Percentiles rank a stretch among this genome's conserved stretches.
These are phyloP conservation scores for Yoshiicerus persimilis DNA, from an alignment of 1,140 invertebrate species.

Conservation along the genomic window DNA sequence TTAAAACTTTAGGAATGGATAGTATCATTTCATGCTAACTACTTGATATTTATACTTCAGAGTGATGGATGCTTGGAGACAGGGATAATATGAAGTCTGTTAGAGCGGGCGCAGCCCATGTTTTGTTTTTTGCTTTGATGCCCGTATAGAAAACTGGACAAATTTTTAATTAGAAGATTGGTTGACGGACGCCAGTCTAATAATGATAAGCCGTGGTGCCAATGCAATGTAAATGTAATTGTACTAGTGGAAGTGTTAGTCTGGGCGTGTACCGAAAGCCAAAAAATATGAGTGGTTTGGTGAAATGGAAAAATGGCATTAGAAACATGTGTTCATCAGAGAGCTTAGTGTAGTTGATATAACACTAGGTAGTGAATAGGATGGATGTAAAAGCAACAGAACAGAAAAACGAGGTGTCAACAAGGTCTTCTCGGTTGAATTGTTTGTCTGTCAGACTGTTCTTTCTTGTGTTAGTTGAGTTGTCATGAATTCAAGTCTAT, in stretches of 20 bases:
- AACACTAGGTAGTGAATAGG: neutral
- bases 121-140: neutral
- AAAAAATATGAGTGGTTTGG: conserved; percentile 12
- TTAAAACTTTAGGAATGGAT: neutral
- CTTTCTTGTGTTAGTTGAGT: neutral
- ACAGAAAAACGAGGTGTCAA: conserved; percentile 10
- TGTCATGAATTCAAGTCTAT: neutral
- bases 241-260: neutral
- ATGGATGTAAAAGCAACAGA: neutral
- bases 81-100: neutral
- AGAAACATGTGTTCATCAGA: neutral
- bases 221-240: neutral
- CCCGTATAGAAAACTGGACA: neutral
- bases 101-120: neutral
- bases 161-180: conserved; percentile 18
- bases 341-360: neutral
- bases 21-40: neutral
- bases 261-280: neutral
- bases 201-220: neutral
- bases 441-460: neutral
- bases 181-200: neutral
- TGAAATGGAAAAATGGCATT: neutral
- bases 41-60: neutral
- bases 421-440: conserved; percentile 8
- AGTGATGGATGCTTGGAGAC: neutral